A percentile compares a stretch with the other conserved stretches of the same genome.
Conservation (phyloP, 2,888 invertebrate genomes). For the Protonemura montana region DNA sequence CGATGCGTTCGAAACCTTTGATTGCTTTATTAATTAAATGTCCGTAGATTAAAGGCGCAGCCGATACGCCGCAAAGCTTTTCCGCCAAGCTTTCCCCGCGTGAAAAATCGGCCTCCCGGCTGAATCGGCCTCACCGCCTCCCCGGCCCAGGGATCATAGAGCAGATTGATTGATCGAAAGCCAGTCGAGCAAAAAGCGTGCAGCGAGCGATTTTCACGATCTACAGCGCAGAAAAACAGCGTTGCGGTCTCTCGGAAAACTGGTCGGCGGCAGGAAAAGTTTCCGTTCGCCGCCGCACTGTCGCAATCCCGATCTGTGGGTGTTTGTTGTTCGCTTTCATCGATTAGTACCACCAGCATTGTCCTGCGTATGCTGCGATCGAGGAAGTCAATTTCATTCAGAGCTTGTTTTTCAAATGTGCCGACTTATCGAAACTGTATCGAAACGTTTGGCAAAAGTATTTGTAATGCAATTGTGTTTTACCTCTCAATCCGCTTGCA, state of each 20-base stretch:
- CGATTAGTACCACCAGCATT: neutral
- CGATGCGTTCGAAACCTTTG: neutral
- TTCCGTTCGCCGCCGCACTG: neutral
- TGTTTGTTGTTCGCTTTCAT: neutral
- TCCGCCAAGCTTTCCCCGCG: no score
- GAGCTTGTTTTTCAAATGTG: no score
- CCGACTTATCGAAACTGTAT: no score
- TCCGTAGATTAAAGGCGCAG: neutral
- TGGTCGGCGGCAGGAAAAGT: neutral
- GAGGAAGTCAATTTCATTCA: neutral
- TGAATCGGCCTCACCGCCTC: no score
- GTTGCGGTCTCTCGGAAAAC: neutral
- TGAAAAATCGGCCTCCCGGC: no score
- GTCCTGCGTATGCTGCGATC: no score
- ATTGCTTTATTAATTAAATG: constrained; percentile 2
- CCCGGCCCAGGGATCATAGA: neutral
- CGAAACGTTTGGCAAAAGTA: no score
- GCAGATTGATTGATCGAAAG: neutral
- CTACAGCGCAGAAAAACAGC: neutral
- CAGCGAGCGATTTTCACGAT: neutral
- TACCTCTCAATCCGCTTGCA: no score
- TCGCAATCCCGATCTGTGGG: neutral
- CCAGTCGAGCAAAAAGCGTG: neutral
- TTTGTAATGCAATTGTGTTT: no score
- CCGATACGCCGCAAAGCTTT: no score